Percentiles rank a stretch among this genome's conserved stretches.
These are phyloP conservation scores for Xenopus petersii DNA, from an alignment of 2,797 vertebrate species.

Conservation along the genomic window DNA sequence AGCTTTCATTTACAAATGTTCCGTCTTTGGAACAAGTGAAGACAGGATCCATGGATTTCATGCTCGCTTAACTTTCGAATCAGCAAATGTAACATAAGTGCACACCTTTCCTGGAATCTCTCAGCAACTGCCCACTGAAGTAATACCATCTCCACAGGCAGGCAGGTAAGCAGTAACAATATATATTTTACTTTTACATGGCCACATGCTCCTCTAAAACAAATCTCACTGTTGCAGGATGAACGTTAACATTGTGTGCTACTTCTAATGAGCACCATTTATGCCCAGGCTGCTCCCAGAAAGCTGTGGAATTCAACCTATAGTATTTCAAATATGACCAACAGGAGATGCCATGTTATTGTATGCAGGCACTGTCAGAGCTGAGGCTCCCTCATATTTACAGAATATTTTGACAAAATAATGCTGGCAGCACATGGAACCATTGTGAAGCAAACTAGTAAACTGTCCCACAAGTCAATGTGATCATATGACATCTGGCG, in stretches of 20 bases:
- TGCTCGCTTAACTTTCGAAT: neutral
- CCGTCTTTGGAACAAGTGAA: too few species aligned
- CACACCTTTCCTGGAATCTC: slow-evolving; percentile 17
- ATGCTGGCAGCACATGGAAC: neutral
- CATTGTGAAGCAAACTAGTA: slow-evolving; percentile 1
- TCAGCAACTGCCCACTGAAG: slow-evolving; percentile 3
- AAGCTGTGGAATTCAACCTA: neutral
- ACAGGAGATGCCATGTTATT: neutral
- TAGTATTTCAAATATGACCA: neutral
- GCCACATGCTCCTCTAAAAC: neutral
- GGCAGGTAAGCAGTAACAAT: slow-evolving; percentile 24
- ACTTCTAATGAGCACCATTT: neutral
- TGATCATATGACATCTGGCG: too few species aligned
- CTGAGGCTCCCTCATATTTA: too few species aligned
- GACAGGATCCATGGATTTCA: neutral
- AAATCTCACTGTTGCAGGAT: slow-evolving; percentile 19
- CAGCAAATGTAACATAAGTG: neutral
- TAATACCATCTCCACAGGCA: neutral
- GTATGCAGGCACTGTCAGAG: neutral
- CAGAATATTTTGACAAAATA: neutral
- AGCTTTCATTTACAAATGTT: too few species aligned
- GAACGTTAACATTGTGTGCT: neutral
- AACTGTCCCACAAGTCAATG: too few species aligned
- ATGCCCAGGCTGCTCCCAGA: slow-evolving; percentile 10
- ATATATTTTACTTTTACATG: slow-evolving; percentile 1